Evolutionary conservation across 2,888 invertebrate genomes (phyloP), one percentile per base, ranked within the genome.

Genomic region (Neuroscelio doddi): DNA sequence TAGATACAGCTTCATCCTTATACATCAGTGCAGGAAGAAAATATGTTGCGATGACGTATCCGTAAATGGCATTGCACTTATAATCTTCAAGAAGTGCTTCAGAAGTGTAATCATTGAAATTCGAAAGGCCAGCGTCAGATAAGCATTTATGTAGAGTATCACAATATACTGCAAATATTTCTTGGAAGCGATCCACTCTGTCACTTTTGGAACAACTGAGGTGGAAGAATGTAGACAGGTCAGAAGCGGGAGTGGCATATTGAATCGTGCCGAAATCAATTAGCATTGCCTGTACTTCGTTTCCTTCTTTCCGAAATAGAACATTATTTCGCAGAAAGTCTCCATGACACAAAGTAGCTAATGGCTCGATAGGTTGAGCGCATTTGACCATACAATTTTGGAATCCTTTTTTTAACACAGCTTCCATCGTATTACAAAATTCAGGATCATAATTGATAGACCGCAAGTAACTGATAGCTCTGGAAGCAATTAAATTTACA

Each of bases 271-370:
- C 81, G 14, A 81, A 83, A 27, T 83, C 74, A 7, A 76, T 57
- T 1, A 74, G 38, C 63, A 74, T 68, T 0, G 69, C 69, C 9
- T 66, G 27, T 3, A 68, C 0, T 0, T 27, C 26, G 17, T 27
- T 26, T 7, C 45, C 52, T 3, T 14, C 55, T 24, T 47, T 38
- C 3, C 71, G 70, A 44, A 76, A 82, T 8, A 83, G 55, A 1
- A 73, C 41, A 44, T 83, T 83, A 47, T 79, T 78, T 26, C 75
- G 61, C 0, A 81, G 77, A 32, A 77, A 79, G 32, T 82, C 83
- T 0, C 82, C 83, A 42, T 83, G 82, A 49, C 80, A 76, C 1
- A 83, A 8, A 0, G 77, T 78, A 1, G 81, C 75, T 0, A 83
- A 45, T 1, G 81, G 81, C 36, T 82, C 82, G 0, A 57, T 51